phyloP scores from a whole-genome alignment of 2,888 invertebrate genomes.

The Dusona sp. region DNA sequence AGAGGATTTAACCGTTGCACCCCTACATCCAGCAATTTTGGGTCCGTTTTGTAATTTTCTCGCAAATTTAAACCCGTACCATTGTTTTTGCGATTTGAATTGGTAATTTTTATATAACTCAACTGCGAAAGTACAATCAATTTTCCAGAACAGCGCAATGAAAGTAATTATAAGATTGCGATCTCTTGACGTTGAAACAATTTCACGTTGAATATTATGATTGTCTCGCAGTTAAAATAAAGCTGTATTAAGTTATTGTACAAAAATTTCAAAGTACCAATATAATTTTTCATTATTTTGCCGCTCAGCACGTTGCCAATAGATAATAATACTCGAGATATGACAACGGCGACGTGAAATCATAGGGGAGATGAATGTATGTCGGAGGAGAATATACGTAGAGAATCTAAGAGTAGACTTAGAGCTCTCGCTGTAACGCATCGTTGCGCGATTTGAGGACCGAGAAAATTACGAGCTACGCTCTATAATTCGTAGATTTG shows the following conservation, averaged over 20 bases:
- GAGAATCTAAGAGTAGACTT: constrained; percentile 27
- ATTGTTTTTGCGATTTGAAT: not conserved
- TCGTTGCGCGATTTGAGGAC: constrained; percentile 61
- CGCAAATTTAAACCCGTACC: constrained; percentile 32
- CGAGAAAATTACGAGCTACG: constrained; percentile 65
- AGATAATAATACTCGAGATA: not conserved
- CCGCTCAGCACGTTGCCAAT: not conserved
- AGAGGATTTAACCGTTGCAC: constrained; percentile 3
- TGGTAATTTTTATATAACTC: not conserved
- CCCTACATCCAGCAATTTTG: constrained; percentile 17
- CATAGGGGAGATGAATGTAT: not conserved
- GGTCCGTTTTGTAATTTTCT: constrained; percentile 6
- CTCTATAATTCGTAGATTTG: constrained; percentile 67
- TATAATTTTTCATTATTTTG: not conserved
- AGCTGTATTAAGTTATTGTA: not conserved
- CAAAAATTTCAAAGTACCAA: not conserved
- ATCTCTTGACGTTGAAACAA: not conserved
- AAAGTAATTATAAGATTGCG: not conserved
- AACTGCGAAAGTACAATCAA: not conserved
- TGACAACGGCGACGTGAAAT: not conserved
- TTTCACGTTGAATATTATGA: not conserved
- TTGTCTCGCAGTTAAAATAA: too few species aligned
- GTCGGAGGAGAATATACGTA: constrained; percentile 1
- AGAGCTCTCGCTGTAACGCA: constrained; percentile 34
- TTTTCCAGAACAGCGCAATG: not conserved